Evolutionary conservation across 2,113 vertebrate genomes (phyloP).

Genomic region (Theristicus caerulescens): DNA sequence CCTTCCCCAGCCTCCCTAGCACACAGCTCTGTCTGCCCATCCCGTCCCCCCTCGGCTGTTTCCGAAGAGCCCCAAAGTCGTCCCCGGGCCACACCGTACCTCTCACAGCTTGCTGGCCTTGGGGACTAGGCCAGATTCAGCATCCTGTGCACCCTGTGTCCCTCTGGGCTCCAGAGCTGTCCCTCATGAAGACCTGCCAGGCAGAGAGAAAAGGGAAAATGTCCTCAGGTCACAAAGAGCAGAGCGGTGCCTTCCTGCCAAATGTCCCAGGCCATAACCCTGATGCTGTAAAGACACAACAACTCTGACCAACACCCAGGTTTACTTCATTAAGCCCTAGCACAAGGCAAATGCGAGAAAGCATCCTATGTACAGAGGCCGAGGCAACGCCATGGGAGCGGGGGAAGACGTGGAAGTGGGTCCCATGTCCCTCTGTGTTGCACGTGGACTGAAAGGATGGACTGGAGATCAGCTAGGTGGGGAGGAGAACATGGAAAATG

Average conservation of each 20-base stretch:
- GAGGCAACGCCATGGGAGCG: neutral
- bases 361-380: neutral
- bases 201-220: neutral
- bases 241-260: neutral
- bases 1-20: neutral
- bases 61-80: neutral
- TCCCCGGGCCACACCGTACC: neutral
- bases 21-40: accelerated
- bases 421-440: neutral
- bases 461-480: neutral
- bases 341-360: neutral
- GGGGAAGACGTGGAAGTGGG: neutral
- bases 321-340: neutral
- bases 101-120: constrained; percentile 11
- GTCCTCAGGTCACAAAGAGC: neutral
- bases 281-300: neutral
- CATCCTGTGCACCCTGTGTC: neutral
- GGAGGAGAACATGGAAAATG: neutral
- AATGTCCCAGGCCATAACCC: neutral
- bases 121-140: constrained; percentile 24
- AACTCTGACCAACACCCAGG: neutral
- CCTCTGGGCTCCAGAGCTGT: constrained; percentile 13
- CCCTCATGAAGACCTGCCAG: constrained; percentile 49
- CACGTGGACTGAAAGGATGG: neutral
- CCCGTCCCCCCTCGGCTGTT: accelerated